These are phyloP conservation scores for Tenthredo mesomela DNA, from an alignment of 2,888 invertebrate genomes.

Conservation along the genomic window DNA sequence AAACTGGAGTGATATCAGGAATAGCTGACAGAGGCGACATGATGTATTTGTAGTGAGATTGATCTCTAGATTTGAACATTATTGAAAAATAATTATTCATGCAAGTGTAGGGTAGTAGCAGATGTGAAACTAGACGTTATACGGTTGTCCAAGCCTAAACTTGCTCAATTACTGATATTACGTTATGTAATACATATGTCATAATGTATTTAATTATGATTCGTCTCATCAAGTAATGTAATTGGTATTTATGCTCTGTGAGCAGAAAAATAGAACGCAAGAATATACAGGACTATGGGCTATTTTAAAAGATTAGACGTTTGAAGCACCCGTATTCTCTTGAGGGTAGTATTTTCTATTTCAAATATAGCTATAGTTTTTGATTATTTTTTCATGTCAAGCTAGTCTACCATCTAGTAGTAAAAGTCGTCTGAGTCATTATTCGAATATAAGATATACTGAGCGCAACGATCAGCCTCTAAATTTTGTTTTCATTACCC, in stretches of 20 bases:
- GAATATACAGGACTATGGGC: not conserved
- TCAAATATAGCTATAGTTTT: not conserved
- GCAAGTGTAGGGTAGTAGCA: not conserved
- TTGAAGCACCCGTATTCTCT: not conserved
- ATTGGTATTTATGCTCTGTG: not conserved
- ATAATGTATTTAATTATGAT: conserved; percentile 15
- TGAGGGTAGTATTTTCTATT: not conserved
- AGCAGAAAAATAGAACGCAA: not conserved
- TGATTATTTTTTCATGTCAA: not conserved
- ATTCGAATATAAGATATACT: not conserved
- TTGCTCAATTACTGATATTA: not conserved
- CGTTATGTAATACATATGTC: not conserved
- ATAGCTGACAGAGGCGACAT: not conserved
- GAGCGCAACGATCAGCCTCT: not conserved
- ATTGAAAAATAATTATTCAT: not conserved
- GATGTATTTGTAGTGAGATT: not conserved
- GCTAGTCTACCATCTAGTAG: not conserved
- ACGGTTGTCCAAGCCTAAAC: not conserved
- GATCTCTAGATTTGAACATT: not conserved
- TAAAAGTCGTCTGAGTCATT: not conserved
- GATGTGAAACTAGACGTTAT: not conserved
- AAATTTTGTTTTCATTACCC: not conserved
- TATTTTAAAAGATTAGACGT: conserved; percentile 15
- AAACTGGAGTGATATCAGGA: not conserved
- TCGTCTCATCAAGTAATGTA: not conserved